Evolutionary conservation across 2,888 invertebrate species (phyloP).

Genomic region (Aleiodes alternator): DNA sequence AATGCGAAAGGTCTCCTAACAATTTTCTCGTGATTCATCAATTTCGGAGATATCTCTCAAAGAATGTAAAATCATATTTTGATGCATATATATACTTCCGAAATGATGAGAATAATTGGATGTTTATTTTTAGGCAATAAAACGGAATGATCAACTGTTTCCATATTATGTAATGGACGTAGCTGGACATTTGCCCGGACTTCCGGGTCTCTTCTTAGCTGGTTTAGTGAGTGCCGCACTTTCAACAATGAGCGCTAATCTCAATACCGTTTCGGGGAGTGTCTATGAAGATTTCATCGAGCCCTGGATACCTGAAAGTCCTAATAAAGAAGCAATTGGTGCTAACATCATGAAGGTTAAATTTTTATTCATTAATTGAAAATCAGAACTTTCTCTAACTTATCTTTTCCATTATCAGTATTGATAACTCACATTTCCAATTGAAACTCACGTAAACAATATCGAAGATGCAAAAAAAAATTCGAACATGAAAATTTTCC

Average conservation of each 20-base stretch:
- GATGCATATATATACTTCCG: too few relatives aligned
- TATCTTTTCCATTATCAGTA: too few relatives aligned
- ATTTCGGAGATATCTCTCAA: too few relatives aligned
- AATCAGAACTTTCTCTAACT: slow-evolving; percentile 12
- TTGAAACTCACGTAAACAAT: too few relatives aligned
- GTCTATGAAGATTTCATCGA: slow-evolving; percentile 82
- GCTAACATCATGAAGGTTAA: slow-evolving; percentile 79
- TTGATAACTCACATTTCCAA: too few relatives aligned
- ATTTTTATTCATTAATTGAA: slow-evolving; percentile 25
- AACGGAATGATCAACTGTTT: slow-evolving; percentile 77
- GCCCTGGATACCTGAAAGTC: slow-evolving; percentile 76
- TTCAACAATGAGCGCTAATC: slow-evolving; percentile 80
- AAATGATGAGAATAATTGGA: too few relatives aligned
- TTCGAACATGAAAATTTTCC: too few relatives aligned
- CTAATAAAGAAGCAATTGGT: slow-evolving; percentile 76
- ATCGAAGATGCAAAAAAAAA: too few relatives aligned
- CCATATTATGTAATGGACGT: slow-evolving; percentile 85
- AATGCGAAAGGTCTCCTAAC: too few relatives aligned
- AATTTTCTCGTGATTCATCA: too few relatives aligned
- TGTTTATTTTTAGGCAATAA: slow-evolving; percentile 56
- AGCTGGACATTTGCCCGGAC: slow-evolving; percentile 81
- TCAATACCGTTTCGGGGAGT: slow-evolving; percentile 82
- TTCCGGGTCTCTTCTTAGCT: slow-evolving; percentile 86
- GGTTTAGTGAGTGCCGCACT: slow-evolving; percentile 86
- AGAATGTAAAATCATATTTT: too few relatives aligned